Evolutionary conservation across 1,140 invertebrate genomes (phyloP), one percentile per base, ranked within the genome.

Genomic region (roundworm (Caenorhabditis elegans)): DNA sequence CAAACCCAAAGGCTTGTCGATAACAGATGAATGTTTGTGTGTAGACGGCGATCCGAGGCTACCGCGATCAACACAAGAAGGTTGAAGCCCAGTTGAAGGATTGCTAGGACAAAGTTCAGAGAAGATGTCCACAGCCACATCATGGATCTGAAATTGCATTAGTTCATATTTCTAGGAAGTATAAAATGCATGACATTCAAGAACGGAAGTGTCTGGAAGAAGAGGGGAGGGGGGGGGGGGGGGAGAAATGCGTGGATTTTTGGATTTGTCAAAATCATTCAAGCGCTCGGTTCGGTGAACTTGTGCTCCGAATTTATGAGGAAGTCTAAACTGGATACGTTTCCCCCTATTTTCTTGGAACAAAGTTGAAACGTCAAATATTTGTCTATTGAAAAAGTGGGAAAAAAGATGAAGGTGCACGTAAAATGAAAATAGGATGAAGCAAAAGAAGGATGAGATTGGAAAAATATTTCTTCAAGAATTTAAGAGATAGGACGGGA

Each of bases 391-490:
- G 15, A 15, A 43, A 8, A 15, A 43, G 5, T 8, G 39, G 39
- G 39, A 5, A 8, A 43, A 43, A 43, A 8, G 6, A 15, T 43
- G 39, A 5, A 43, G 39, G 39, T 43, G 15, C 15, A 15, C 39
- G 53, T 17, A 31, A 60, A 60, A 22, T 31, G 34, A 60, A 22
- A 15, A 34, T 31, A 22, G 53, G 34, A 60, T 6, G 31, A 53
- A 34, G 34, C 26, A 17, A 31, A 70, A 70, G 39, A 53, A 22
- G 22, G 60, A 39, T 6, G 34, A 70, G 60, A 70, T 70, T 70
- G 34, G 60, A 70, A 70, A 70, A 70, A 31, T 39, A 70, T 70
- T 70, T 70, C 60, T 70, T 70, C 34, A 70, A 70, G 60, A 70
- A 34, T 31, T 70, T 70, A 34, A 70, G 60, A 70, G 60, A 70